Evolutionary conservation across 1,140 invertebrate genomes (phyloP), one percentile per base, ranked within the genome.

Genomic region (Drosophila rufa): DNA sequence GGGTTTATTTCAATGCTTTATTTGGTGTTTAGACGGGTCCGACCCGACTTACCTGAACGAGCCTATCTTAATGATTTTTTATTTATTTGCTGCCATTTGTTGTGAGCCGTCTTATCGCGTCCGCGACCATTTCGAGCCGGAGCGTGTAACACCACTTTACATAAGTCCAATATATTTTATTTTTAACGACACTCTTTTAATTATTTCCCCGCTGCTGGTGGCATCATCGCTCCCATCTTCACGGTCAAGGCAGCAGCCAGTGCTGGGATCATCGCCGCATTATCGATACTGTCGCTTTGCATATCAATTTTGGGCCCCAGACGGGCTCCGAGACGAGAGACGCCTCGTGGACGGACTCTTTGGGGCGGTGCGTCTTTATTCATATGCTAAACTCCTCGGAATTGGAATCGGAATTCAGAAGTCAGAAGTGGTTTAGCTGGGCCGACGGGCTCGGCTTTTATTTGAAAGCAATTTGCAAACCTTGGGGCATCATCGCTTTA

Each of bases 71-170:
- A 90, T 89, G 84, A 90, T 79, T 89, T 81, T 79, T 76, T 90
- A 89, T 89, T 89, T 90, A 89, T 89, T 79, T 84, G 74, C 68
- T 79, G 81, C 73, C 80, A 80, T 89, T 89, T 90, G 65, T 84
- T 71, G 48, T 76, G 60, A 75, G 70, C 74, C 78, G 48, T 68
- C 55, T 79, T 82, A 82, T 75, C 80, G 47, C 66, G 48, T 70
- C 48, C 74, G 46, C 45, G 70, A 48, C 67, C 64, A 74, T 66
- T 79, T 76, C 47, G 65, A 66, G 75, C 30, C 70, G 48, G 70
- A 85, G 79, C 85, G 79, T 89, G 84, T 89, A 90, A 90, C 85
- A 89, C 69, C 70, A 79, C 57, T 89, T 90, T 89, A 89, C 85
- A 89, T 89, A 85, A 81, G 50, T 80, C 77, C 66, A 80, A 79